Conservation (phyloP, 2,797 vertebrate genomes). For the Cossypha caffra region DNA sequence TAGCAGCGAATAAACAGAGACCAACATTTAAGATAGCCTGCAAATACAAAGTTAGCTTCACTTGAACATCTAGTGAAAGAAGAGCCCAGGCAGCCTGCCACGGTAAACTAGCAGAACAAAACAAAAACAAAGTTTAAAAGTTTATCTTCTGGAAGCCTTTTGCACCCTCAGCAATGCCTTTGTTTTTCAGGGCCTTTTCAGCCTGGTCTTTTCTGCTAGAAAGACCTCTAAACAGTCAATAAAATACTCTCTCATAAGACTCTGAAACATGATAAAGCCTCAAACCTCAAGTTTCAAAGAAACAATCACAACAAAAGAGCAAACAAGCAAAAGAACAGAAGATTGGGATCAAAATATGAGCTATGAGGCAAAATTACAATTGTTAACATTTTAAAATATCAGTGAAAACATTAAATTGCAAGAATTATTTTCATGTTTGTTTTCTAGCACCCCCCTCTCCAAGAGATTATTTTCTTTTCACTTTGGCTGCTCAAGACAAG, state of each 20-base stretch:
- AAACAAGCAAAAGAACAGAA: conserved; percentile 31
- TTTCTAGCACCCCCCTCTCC: not conserved
- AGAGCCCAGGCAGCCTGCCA: conserved; percentile 41
- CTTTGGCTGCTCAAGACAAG: not conserved
- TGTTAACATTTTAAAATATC: not conserved
- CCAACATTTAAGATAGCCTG: conserved; percentile 62
- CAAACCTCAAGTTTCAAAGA: conserved; percentile 20
- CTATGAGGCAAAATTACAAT: not conserved
- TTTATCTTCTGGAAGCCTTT: conserved; percentile 60
- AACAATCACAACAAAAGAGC: not conserved
- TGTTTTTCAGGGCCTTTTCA: not conserved
- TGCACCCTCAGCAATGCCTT: not conserved
- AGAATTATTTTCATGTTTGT: not conserved
- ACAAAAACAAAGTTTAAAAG: conserved; percentile 13
- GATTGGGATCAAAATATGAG: not conserved
- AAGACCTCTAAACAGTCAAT: not conserved
- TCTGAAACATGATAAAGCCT: conserved; percentile 24
- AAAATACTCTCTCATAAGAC: conserved; percentile 28
- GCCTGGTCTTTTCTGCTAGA: not conserved
- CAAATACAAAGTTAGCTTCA: conserved; percentile 53
- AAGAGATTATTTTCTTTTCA: not conserved
- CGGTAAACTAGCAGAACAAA: conserved; percentile 39
- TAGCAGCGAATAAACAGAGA: conserved; percentile 22
- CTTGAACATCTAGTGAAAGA: conserved; percentile 40
- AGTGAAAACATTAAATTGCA: not conserved